Percentiles rank a stretch among this genome's conserved stretches.
phyloP scores from a whole-genome alignment of 2,113 vertebrate genomes.

The Antennarius striatus region DNA sequence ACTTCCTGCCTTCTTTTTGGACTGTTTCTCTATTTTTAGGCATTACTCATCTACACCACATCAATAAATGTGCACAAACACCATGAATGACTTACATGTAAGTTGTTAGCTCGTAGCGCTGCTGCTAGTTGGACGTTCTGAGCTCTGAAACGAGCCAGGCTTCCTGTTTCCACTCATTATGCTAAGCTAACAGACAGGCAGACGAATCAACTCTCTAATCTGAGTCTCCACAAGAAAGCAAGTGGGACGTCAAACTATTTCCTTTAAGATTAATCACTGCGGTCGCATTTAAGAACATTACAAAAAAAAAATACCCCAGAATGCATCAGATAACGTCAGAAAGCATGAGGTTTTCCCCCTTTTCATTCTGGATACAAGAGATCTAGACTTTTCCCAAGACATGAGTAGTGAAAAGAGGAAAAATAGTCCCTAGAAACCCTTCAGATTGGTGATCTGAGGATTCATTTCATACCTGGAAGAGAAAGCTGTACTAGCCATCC shows the following conservation, averaged over 20 bases:
- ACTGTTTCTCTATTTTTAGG: background rate
- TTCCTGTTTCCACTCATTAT: background rate
- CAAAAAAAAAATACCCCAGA: background rate
- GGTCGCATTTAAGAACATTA: background rate
- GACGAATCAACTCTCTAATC: background rate
- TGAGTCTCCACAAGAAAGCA: background rate
- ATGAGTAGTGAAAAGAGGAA: background rate
- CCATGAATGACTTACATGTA: no score
- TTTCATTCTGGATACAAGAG: background rate
- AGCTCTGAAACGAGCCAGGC: background rate
- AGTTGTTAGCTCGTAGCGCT: no score
- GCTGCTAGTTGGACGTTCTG: background rate
- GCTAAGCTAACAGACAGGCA: background rate
- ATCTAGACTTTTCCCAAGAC: conserved; percentile 10
- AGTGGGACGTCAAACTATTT: background rate
- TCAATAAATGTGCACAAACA: no score
- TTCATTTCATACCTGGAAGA: conserved; percentile 45
- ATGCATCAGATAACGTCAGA: background rate
- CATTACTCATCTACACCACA: no score
- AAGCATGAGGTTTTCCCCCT: background rate
- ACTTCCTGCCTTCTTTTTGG: no score
- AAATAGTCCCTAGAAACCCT: background rate
- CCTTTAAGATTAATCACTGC: background rate
- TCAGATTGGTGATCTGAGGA: background rate
- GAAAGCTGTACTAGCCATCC: conserved; percentile 13